Conservation (phyloP, 2,113 vertebrate genomes). For the Gallinago paraguaiae region DNA sequence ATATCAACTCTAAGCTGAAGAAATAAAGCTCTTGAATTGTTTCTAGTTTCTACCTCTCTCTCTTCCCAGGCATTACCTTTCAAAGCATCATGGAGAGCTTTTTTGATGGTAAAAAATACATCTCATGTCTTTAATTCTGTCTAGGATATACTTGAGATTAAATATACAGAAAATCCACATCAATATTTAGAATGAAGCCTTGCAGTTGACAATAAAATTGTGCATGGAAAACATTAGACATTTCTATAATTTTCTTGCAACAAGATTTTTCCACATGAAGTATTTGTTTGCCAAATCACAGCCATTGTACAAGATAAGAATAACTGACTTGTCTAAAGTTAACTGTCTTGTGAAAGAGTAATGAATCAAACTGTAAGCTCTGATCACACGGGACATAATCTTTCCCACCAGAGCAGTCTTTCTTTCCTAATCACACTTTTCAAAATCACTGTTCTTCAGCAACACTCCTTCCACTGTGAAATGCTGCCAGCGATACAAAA, state of each 20-base stretch:
- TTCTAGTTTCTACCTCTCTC: not conserved
- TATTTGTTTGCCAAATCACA: not conserved
- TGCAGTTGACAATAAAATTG: not conserved
- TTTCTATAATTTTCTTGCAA: not conserved
- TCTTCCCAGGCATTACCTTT: not conserved
- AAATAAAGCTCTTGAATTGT: not conserved
- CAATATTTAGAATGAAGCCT: not conserved
- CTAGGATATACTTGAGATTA: not conserved
- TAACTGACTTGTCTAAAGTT: slow-evolving; percentile 5
- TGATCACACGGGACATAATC: slow-evolving; percentile 31
- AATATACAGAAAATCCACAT: not conserved
- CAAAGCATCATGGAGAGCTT: not conserved
- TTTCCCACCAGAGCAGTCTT: slow-evolving; percentile 20
- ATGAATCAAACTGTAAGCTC: slow-evolving; percentile 34
- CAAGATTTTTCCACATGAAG: not conserved
- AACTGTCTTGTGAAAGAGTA: slow-evolving; percentile 17
- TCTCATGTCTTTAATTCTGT: not conserved
- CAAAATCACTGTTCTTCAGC: not conserved
- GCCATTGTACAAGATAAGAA: not conserved
- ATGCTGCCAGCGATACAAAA: not conserved
- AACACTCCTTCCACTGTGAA: not conserved
- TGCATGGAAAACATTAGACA: not conserved
- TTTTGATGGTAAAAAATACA: not conserved
- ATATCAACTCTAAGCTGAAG: not conserved
- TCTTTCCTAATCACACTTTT: slow-evolving; percentile 17